Conservation (phyloP, 2,113 vertebrate species). For the Mionectes macconnelli region DNA sequence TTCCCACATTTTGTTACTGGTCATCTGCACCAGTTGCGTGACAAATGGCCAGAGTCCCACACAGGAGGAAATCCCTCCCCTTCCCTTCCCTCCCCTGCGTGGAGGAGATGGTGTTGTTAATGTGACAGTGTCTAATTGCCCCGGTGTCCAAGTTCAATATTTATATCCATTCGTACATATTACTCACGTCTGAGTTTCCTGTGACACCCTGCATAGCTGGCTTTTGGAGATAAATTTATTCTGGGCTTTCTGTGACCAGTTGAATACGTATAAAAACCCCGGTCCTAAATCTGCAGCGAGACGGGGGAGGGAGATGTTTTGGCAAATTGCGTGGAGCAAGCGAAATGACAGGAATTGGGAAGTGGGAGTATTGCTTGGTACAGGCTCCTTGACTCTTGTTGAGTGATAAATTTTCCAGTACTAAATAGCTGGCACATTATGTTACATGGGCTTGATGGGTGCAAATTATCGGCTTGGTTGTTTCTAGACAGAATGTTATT, state of each 20-base stretch:
- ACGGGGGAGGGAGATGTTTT: not conserved
- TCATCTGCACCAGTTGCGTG: not conserved
- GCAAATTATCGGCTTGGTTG: not conserved
- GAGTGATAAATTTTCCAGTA: not conserved
- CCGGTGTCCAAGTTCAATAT: not conserved
- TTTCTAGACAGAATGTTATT: not conserved
- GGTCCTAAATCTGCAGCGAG: not conserved
- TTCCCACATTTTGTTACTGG: not conserved
- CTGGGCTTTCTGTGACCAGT: not conserved
- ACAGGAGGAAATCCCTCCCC: not conserved
- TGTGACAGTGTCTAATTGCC: not conserved
- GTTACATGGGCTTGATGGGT: not conserved
- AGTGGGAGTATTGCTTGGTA: not conserved
- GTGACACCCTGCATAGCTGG: not conserved
- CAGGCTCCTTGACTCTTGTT: not conserved
- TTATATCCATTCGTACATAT: not conserved
- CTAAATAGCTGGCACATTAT: not conserved
- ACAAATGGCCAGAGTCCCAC: not conserved
- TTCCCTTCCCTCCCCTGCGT: rapidly evolving
- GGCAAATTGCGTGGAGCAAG: not conserved
- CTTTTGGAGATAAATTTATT: not conserved
- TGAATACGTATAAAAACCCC: not conserved
- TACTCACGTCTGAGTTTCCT: not conserved
- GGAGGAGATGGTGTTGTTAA: not conserved
- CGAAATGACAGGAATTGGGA: not conserved